These are phyloP conservation scores for Taenaris catops DNA, from an alignment of 2,888 invertebrate species.

Conservation along the genomic window DNA sequence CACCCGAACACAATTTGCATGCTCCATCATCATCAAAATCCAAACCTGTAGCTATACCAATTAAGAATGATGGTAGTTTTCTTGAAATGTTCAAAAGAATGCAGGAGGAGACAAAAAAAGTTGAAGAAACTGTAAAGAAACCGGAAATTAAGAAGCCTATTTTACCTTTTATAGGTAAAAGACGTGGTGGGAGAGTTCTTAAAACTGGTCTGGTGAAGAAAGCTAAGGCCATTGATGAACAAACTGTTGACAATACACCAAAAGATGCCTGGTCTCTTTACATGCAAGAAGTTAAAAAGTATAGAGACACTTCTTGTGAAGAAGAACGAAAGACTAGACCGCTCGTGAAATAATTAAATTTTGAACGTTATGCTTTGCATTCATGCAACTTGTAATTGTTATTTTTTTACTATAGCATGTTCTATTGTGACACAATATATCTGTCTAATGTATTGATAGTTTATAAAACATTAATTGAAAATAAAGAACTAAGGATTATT, in stretches of 20 bases:
- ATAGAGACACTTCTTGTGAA: slow-evolving; percentile 95
- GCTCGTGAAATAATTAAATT: slow-evolving; percentile 86
- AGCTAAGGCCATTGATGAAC: slow-evolving; percentile 83
- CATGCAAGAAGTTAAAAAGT: slow-evolving; percentile 95
- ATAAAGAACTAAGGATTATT: slow-evolving; percentile 61
- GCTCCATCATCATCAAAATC: slow-evolving; percentile 61
- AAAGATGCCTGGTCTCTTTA: slow-evolving; percentile 97
- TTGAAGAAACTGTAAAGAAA: slow-evolving; percentile 53
- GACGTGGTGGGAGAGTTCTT: slow-evolving; percentile 91
- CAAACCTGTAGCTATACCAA: slow-evolving; percentile 81
- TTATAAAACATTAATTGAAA: no score
- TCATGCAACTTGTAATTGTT: slow-evolving; percentile 42
- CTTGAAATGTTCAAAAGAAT: slow-evolving; percentile 95
- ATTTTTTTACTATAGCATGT: slow-evolving; percentile 33
- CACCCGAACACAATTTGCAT: slow-evolving; percentile 43
- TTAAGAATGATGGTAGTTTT: slow-evolving; percentile 94
- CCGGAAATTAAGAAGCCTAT: slow-evolving; percentile 61
- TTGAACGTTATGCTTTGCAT: slow-evolving; percentile 35
- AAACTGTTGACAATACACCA: slow-evolving; percentile 80
- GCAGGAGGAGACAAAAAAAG: slow-evolving; percentile 83
- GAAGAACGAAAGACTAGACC: slow-evolving; percentile 95
- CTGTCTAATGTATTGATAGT: no score
- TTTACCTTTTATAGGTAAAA: slow-evolving; percentile 85
- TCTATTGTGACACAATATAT: slow-evolving; percentile 14
- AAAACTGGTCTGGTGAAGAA: slow-evolving; percentile 96